A percentile compares a stretch with the other conserved stretches of the same genome.
phyloP scores from a whole-genome alignment of 92 coral and sea anemone genomes.

The Phenganax subtilis region DNA sequence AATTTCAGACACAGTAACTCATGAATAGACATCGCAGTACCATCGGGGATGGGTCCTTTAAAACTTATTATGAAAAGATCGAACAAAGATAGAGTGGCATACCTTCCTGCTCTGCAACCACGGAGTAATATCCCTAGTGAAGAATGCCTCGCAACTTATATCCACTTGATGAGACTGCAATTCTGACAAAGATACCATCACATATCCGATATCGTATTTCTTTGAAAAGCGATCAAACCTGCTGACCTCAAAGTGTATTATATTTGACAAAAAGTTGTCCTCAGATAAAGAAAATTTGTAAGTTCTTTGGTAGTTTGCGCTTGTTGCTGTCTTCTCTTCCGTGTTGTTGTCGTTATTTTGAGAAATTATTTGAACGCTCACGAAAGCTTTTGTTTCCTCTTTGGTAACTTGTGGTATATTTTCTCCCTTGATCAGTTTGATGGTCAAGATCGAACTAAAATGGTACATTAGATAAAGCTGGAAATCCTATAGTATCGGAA shows the following conservation, averaged over 20 bases:
- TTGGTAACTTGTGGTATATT: slow-evolving; percentile 73
- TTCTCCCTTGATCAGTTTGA: slow-evolving; percentile 87
- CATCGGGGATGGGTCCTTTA: too few relatives aligned
- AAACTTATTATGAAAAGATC: neutral
- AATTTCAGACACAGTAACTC: too few relatives aligned
- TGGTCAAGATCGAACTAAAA: slow-evolving; percentile 62
- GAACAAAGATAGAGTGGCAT: neutral
- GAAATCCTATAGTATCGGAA: neutral
- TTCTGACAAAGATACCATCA: slow-evolving; percentile 81
- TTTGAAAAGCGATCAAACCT: slow-evolving; percentile 90
- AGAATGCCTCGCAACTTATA: slow-evolving; percentile 58
- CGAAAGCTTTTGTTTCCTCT: slow-evolving; percentile 81
- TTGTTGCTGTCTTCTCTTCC: neutral
- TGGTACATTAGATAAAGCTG: neutral
- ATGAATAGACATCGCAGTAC: too few relatives aligned
- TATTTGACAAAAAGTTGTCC: slow-evolving; percentile 66
- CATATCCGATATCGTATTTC: slow-evolving; percentile 71
- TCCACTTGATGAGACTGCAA: slow-evolving; percentile 92
- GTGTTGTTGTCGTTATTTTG: slow-evolving; percentile 42
- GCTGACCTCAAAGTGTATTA: slow-evolving; percentile 78
- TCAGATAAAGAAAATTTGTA: slow-evolving; percentile 72
- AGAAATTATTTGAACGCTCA: slow-evolving; percentile 73
- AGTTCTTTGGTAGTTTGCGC: slow-evolving; percentile 19
- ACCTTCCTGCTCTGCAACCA: neutral
- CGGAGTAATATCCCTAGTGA: slow-evolving; percentile 2